Evolutionary conservation across 2,888 invertebrate genomes (phyloP).

Genomic region (Danaus chrysippus): DNA sequence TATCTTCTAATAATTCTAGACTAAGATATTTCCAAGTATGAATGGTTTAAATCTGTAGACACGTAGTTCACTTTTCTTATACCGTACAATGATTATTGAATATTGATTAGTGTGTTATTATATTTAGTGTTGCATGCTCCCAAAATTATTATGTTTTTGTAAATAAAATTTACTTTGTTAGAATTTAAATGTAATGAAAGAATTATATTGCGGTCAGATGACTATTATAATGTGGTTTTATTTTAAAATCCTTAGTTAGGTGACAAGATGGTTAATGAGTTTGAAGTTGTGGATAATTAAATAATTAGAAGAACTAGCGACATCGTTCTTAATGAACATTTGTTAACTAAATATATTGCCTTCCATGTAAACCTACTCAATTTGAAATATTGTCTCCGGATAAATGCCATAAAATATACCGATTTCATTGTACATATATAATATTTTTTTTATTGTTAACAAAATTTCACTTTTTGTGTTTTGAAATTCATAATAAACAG

Average conservation of each 20-base stretch:
- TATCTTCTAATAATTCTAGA: constrained; percentile 1
- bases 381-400: no score
- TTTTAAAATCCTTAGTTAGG: constrained; percentile 29
- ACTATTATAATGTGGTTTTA: constrained; percentile 40
- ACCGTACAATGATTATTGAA: constrained; percentile 22
- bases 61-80: constrained; percentile 31
- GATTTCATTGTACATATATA: no score
- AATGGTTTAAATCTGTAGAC: constrained; percentile 29
- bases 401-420: no score
- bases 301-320: no score
- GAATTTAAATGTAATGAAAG: constrained; percentile 62
- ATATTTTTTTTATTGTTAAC: no score
- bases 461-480: no score
- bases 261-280: neutral
- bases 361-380: no score
- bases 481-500: no score
- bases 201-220: constrained; percentile 72
- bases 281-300: no score
- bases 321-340: no score
- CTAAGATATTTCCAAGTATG: constrained; percentile 14
- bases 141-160: constrained; percentile 54
- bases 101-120: constrained; percentile 55
- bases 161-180: constrained; percentile 72
- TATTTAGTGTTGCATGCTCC: constrained; percentile 68
- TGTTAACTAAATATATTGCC: no score